Evolutionary conservation across 2,797 vertebrate genomes (phyloP), one percentile per base, ranked within the genome.

Genomic region (Sebastes paucispinis): DNA sequence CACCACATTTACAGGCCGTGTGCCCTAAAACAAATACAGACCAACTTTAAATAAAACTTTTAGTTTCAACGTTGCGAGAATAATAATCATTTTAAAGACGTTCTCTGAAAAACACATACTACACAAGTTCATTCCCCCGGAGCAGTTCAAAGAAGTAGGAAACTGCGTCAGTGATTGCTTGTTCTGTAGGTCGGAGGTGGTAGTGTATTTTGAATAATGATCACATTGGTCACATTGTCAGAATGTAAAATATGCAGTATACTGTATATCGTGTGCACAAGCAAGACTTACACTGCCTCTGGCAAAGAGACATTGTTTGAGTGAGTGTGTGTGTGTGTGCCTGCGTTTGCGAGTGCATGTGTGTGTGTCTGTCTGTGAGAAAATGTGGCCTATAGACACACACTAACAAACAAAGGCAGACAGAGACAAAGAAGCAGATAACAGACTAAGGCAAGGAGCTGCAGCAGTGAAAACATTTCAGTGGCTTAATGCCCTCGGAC

Each of bases 181-280:
- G 77, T 88, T 88, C 81, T 89, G 47, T 71, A 67, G 81, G 86
- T 82, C 31, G 71, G 63, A 81, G 84, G 86, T 89, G 84, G 86
- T 58, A 80, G 81, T 73, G 80, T 83, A 88, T 89, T 89, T 91
- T 89, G 89, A 91, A 93, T 91, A 88, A 91, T 91, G 90, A 94
- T 91, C 80, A 87, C 81, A 82, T 82, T 83, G 84, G 88, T 90
- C 84, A 83, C 77, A 79, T 84, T 90, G 83, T 90, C 86, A 88
- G 86, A 94, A 93, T 93, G 71, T 92, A 87, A 93, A 93, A 22
- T 52, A 27, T 11, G 39, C 43, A 65, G 91, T 88, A 86, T 80
- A 87, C 64, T 65, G 34, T 89, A 88, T 83, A 75, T 64, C 69
- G 83, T 80, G 83, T 77, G 58, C 62, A 58, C 76, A 81, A 82